Base-by-base conservation (phyloP, 2,113 vertebrate species). In the Balaeniceps rex region DNA sequence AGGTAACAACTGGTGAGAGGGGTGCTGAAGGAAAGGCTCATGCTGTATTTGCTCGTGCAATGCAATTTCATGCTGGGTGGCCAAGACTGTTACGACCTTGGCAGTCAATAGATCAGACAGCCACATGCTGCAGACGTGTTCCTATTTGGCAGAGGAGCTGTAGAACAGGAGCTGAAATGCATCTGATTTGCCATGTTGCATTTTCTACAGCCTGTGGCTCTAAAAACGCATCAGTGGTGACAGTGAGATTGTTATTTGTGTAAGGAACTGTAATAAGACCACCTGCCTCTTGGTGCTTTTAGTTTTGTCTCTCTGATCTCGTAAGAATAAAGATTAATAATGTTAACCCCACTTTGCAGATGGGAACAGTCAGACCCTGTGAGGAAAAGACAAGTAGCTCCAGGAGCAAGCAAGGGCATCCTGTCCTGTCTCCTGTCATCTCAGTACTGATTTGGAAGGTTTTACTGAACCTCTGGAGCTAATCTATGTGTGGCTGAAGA, bases 121-220 rank as follows among this genome's bases (percentile, higher is more conserved):
- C 29, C 68, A 33, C 31, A 36, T 0, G 0, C 31, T 64, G 29
- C 7, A 22, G 58, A 31, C 0, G 0, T 57, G 36, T 52, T 87
- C 33, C 21, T 88, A 8, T 79, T 24, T 68, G 70, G 63, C 61
- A 87, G 52, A 58, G 47, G 6, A 70, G 31, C 25, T 58, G 64
- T 25, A 87, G 51, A 79, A 17, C 12, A n/a, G 70, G 29, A 92
- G 33, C 13, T 2, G 10, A 83, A 80, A 52, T 18, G 19, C 19
- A 68, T 36, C 47, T 9, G 2, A 51, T 16, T 15, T 69, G 58
- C 21, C 21, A 28, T 4, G 8, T 52, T 64, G 10, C n/a, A 17
- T 72, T 76, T 75, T 75, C 58, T 79, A 6, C 38, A 71, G 42
- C 31, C 26, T 44, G 12, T 76, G 38, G 23, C 69, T 82, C 87